Base-by-base conservation (phyloP, 2,113 vertebrate species). In the Pseudorasbora parva region DNA sequence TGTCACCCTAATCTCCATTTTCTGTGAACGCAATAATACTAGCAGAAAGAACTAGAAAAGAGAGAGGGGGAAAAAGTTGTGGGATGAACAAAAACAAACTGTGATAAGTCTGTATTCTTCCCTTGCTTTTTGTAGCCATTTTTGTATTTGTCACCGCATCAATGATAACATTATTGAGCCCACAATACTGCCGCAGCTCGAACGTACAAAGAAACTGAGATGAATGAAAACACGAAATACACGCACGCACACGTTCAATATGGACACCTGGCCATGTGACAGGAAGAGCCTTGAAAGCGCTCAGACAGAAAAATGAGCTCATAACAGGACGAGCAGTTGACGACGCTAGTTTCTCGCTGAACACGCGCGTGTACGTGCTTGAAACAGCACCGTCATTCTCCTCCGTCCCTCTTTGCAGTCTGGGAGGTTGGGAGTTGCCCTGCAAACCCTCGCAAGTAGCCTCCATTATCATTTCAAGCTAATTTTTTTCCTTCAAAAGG, bases 11-110 rank as follows among this genome's bases (percentile, higher is more conserved):
- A n/a, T n/a, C n/a, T n/a, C n/a, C 93, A 92, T 91, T 91, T 92
- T 93, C 91, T 91, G 87, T 88, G 83, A 84, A 87, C 88, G 89
- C 86, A 88, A 85, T 90, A 88, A 91, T 87, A 84, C 81, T 30
- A 86, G 84, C 59, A 85, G 54, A n/a, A 83, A 30, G 33, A 19
- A 33, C 30, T 49, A n/a, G 59, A 75, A 12, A 77, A 25, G 37
- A 37, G 21, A 81, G 15, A 68, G 25, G 3, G 2, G 1, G n/a
- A 71, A 73, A 25, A 73, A 56, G 71, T 59, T 74, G 59, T 59
- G 69, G 75, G 68, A 54, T 85, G 82, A 49, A 84, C 60, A 88
- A 81, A 74, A 27, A 84, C 54, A 57, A 12, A 6, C 2, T 30
- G 30, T 30, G 30, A 30, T 30, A 30, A 30, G 30, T 30, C 19